Base-by-base conservation (phyloP, 2,888 invertebrate genomes). In the Xanthorhoe designata region DNA sequence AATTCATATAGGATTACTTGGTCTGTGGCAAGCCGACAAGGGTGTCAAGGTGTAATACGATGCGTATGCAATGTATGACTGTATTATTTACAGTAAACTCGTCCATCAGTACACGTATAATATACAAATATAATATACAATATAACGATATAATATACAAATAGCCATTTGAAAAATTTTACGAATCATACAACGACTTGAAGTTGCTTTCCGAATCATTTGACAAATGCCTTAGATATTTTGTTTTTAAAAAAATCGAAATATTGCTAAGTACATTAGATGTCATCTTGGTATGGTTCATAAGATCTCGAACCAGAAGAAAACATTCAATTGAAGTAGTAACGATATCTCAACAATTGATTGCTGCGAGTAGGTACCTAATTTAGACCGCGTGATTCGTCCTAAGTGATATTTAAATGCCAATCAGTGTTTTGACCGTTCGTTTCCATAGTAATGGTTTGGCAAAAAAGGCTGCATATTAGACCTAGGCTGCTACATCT, bases 1-100 rank as follows among this genome's bases (percentile, higher is more conserved):
- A 66, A 81, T 78, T 80, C 72, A 79, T 87, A 87, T 88, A 80
- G 81, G 82, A 85, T 89, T 87, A 85, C 87, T 64, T 42, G 74
- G 73, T 75, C 68, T 75, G 76, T 71, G 75, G 79, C 77, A 56
- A 69, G 66, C 69, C 66, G 76, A 80, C 80, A 89, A 87, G 76
- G 81, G 80, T 87, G 88, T 89, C 90, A 89, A 88, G 88, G 89
- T 78, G 81, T 84, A 84, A 84, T 70, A 70, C 74, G 81, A 86
- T 79, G 82, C 82, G 73, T 70, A 57, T 63, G 61, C 56, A 58
- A 45, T 61, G 19, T 63, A 60, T 53, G 61, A 62, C 50, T 50
- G 51, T 50, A 59, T 50, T 59, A 49, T 13, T 13, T 42, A 42
- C 38, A 42, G 38, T 5, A 42, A 32, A 42, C 38, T 42, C 38